Evolutionary conservation across 2,113 vertebrate species (phyloP).

Genomic region (Chaetops frenatus): DNA sequence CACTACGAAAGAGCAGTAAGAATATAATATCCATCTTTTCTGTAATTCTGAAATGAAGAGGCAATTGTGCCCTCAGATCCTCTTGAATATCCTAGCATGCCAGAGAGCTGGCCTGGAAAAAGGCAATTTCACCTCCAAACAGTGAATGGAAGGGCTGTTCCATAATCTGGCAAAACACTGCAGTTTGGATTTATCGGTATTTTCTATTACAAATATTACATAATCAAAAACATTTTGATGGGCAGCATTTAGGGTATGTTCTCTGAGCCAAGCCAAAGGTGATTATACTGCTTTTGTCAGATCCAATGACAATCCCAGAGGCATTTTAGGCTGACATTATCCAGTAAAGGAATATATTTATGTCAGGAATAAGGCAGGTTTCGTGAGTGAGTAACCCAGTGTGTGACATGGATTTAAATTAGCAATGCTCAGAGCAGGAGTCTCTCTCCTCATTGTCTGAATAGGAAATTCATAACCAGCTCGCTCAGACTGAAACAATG

Average conservation of each 20-base stretch:
- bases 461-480: neutral
- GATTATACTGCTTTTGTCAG: neutral
- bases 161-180: neutral
- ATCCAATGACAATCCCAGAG: neutral
- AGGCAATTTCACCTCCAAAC: neutral
- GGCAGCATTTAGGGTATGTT: neutral
- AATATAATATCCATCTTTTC: neutral
- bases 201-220: neutral
- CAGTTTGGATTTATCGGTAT: neutral
- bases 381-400: neutral
- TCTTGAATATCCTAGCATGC: neutral
- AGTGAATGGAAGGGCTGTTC: neutral
- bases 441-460: neutral
- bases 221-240: neutral
- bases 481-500: neutral
- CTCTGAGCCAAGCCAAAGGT: neutral
- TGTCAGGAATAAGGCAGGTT: neutral
- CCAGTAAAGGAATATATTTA: neutral
- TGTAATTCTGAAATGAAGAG: neutral
- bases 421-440: neutral
- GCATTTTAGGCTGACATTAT: neutral
- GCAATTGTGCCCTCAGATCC: neutral
- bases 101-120: neutral
- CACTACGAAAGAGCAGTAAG: neutral
- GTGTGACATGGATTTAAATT: neutral